These are phyloP conservation scores for Hydrozoanthus gracilis DNA, from an alignment of 92 coral and sea anemone genomes.

Conservation along the genomic window DNA sequence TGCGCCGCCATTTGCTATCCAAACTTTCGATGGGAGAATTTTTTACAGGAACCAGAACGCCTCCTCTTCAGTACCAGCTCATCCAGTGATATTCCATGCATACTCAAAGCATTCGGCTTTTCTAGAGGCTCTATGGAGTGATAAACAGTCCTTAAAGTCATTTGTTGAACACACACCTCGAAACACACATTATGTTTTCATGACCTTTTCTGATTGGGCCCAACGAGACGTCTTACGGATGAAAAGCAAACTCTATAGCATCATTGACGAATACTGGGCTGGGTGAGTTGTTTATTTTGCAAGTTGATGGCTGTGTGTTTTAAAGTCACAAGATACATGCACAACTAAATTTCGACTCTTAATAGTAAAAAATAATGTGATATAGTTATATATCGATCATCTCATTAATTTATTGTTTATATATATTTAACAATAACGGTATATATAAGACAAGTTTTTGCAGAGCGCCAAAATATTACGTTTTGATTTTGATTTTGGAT, in stretches of 20 bases:
- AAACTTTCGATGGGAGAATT: conserved; percentile 87
- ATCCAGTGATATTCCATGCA: conserved; percentile 87
- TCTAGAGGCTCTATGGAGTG: conserved; percentile 90
- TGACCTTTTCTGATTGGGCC: conserved; percentile 80
- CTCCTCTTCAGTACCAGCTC: conserved; percentile 62
- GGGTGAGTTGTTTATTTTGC: conserved; percentile 50
- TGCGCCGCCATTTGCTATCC: conserved; percentile 94
- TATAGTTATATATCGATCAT: too few relatives aligned
- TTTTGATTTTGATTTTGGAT: too few relatives aligned
- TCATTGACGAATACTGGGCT: conserved; percentile 69
- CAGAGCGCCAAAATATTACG: too few relatives aligned
- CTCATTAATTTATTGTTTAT: too few relatives aligned
- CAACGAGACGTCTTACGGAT: conserved; percentile 76
- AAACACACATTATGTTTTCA: conserved; percentile 87
- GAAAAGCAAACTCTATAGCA: conserved; percentile 63
- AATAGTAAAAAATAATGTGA: too few relatives aligned
- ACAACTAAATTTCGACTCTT: too few relatives aligned
- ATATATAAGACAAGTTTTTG: too few relatives aligned
- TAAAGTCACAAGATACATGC: too few relatives aligned
- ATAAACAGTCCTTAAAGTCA: conserved; percentile 68
- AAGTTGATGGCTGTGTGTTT: not conserved
- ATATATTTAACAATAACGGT: too few relatives aligned
- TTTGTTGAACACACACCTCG: conserved; percentile 78
- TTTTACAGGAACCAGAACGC: conserved; percentile 67
- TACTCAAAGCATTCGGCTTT: conserved; percentile 92